Percentiles rank a stretch among this genome's conserved stretches.
Evolutionary conservation across 2,797 vertebrate genomes (phyloP).

Genomic region (Sphenopsis melanotis): DNA sequence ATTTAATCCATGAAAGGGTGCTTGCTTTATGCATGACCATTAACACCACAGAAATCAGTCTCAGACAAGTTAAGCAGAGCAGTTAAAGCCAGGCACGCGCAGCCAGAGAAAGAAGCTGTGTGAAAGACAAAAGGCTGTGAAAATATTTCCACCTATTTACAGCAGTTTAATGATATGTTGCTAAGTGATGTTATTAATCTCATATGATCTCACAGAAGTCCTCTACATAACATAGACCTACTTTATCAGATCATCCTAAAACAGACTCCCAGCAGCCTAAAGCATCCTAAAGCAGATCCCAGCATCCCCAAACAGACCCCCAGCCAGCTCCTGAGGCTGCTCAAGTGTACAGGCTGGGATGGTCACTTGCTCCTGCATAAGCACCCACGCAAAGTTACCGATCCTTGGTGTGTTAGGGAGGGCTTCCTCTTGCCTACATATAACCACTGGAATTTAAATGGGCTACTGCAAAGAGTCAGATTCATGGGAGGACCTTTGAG

Average conservation of each 20-base stretch:
- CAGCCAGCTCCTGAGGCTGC: neutral
- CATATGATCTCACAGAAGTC: neutral
- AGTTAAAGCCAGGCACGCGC: neutral
- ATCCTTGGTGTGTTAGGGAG: neutral
- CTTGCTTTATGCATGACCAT: neutral
- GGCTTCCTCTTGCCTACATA: neutral
- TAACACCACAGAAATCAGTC: neutral
- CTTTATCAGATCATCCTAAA: neutral
- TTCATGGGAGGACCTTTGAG: neutral
- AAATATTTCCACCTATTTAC: neutral
- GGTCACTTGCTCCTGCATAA: neutral
- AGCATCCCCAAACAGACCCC: no score
- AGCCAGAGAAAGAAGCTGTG: neutral
- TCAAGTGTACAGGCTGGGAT: neutral
- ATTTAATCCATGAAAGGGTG: neutral
- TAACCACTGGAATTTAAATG: neutral
- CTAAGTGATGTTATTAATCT: neutral
- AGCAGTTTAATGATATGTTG: neutral
- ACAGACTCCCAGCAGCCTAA: neutral
- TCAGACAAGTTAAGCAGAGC: neutral
- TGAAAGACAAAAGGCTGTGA: neutral
- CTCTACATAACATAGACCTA: neutral
- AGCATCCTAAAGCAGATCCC: no score
- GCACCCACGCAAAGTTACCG: fast-evolving
- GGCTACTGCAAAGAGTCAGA: neutral